These are phyloP conservation scores for Glandiceps talaboti DNA, from an alignment of 53 echinoderm and acorn worm genomes.

Conservation along the genomic window DNA sequence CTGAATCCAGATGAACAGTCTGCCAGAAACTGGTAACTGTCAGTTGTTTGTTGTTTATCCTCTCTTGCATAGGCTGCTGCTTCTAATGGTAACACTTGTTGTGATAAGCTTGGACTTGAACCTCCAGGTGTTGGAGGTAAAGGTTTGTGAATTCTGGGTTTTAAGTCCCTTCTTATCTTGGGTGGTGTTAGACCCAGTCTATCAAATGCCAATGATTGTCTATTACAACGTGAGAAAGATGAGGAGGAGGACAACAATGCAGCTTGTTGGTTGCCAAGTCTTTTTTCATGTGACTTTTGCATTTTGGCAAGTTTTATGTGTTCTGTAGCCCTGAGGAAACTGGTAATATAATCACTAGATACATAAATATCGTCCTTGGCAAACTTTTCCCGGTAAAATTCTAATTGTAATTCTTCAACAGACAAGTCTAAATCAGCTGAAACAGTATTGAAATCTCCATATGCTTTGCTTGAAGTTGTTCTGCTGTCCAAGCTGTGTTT, in stretches of 20 bases:
- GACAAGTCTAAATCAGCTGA: not conserved
- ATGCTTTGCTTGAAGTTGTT: not conserved
- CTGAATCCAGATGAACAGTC: not conserved
- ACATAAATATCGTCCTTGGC: slow-evolving; percentile 46
- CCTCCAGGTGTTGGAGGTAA: not conserved
- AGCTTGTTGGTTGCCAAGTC: not conserved
- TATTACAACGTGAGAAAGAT: not conserved
- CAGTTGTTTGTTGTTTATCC: not conserved
- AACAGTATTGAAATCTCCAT: not conserved
- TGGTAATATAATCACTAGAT: slow-evolving; percentile 62
- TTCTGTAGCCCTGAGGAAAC: not conserved
- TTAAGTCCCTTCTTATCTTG: not conserved
- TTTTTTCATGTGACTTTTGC: not conserved
- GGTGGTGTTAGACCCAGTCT: not conserved
- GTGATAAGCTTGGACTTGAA: not conserved
- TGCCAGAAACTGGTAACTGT: not conserved
- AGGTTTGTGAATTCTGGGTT: not conserved
- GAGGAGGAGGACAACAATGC: not conserved
- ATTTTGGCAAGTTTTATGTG: not conserved
- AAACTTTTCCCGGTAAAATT: slow-evolving; percentile 27
- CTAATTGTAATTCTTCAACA: slow-evolving; percentile 15
- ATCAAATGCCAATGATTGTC: not conserved
- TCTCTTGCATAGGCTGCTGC: not conserved
- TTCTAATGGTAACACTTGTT: not conserved
- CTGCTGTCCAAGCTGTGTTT: slow-evolving; percentile 19